Conservation (phyloP, 2,113 vertebrate species). For the Varanus salvator region DNA sequence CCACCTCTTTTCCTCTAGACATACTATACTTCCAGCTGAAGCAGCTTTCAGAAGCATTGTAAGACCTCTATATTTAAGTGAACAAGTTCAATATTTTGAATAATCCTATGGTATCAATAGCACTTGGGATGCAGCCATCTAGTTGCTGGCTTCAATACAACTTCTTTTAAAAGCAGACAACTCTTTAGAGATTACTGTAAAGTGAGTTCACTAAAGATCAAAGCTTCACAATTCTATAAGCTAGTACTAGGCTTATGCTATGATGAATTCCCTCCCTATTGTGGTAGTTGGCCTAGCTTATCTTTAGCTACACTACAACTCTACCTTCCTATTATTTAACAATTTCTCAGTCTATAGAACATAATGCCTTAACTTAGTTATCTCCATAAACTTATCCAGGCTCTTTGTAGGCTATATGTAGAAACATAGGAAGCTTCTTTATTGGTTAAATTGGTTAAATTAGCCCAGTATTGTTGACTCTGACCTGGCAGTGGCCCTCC, state of each 20-base stretch:
- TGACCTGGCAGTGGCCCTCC: no score
- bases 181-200: neutral
- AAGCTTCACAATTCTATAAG: neutral
- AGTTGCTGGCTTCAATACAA: conserved; percentile 5
- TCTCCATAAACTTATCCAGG: neutral
- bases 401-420: neutral
- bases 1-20: conserved; percentile 9
- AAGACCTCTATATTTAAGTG: neutral
- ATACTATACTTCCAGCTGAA: neutral
- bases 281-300: neutral
- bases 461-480: no score
- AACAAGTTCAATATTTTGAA: conserved; percentile 15
- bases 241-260: neutral
- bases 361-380: neutral
- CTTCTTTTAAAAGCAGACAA: conserved; percentile 6
- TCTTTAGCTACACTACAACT: neutral
- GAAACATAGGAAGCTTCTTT: no score
- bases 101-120: neutral
- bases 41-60: conserved; percentile 19
- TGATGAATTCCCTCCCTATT: neutral
- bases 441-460: no score
- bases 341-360: neutral
- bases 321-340: neutral
- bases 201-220: neutral
- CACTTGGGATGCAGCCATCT: neutral